Percentiles rank a stretch among this genome's conserved stretches.
Conservation (phyloP, 2,113 vertebrate genomes). For the Daphoenositta chrysoptera region DNA sequence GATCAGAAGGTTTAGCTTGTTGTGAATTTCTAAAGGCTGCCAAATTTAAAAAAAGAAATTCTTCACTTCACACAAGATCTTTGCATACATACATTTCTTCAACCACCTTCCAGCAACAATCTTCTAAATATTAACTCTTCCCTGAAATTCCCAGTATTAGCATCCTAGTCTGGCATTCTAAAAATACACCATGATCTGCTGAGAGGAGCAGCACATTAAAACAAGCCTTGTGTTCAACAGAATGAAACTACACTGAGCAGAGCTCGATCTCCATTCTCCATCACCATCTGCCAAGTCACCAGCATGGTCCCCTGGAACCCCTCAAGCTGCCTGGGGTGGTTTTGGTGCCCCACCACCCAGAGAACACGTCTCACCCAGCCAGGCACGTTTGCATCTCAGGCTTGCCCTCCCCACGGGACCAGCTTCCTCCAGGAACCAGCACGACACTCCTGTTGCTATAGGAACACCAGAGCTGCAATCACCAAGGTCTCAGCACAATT, state of each 20-base stretch:
- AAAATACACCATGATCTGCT: background rate
- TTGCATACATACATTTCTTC: background rate
- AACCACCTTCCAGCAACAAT: background rate
- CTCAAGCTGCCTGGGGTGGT: background rate
- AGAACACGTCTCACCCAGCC: background rate
- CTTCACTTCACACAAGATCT: background rate
- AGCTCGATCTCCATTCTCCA: background rate
- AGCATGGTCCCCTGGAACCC: background rate
- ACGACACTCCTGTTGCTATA: constrained; percentile 59
- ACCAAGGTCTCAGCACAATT: constrained; percentile 28
- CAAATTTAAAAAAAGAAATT: background rate
- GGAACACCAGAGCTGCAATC: constrained; percentile 53
- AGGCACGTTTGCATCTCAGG: background rate
- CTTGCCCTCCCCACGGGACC: constrained; percentile 1
- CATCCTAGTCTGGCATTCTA: background rate
- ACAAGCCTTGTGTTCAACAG: background rate
- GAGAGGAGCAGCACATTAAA: background rate
- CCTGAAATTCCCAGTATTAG: background rate
- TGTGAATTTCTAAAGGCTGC: background rate
- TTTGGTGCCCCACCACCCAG: background rate
- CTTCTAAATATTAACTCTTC: background rate
- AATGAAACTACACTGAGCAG: background rate
- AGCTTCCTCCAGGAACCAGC: constrained; percentile 36
- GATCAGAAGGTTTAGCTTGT: background rate
- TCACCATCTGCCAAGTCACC: rapidly evolving